Evolutionary conservation across 2,113 vertebrate species (phyloP).

Genomic region (Tenrec ecaudatus): DNA sequence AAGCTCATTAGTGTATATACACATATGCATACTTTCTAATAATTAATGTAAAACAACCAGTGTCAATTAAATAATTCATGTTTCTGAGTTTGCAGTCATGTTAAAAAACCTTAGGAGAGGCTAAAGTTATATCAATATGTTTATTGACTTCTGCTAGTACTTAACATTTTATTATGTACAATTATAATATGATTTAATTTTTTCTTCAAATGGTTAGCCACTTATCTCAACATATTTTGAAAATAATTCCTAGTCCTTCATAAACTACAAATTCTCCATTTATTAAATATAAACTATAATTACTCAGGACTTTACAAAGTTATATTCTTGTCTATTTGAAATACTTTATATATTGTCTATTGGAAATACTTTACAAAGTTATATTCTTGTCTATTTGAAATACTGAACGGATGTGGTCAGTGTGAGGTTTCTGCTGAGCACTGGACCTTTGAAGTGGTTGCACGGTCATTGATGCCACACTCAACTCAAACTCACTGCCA

Average conservation of each 20-base stretch:
- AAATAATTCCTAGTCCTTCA: neutral
- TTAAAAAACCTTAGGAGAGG: neutral
- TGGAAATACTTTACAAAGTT: no score
- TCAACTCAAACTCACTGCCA: no score
- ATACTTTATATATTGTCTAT: no score
- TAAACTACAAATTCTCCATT: neutral
- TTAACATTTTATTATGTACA: neutral
- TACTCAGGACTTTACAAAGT: neutral
- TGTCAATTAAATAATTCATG: no score
- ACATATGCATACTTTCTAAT: no score
- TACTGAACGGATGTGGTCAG: neutral
- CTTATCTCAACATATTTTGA: neutral
- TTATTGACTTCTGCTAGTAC: neutral
- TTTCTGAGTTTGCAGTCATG: neutral
- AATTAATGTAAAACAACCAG: no score
- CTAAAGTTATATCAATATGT: neutral
- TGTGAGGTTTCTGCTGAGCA: neutral
- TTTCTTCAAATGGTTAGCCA: neutral
- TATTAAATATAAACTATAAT: neutral
- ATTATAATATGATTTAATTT: neutral
- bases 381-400: no score
- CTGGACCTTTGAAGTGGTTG: neutral
- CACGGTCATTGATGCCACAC: neutral
- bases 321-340: no score
- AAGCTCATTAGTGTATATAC: no score